Evolutionary conservation across 92 coral and sea anemone species (phyloP), one percentile per base, ranked within the genome.

Genomic region (Epizoanthus scotinus): DNA sequence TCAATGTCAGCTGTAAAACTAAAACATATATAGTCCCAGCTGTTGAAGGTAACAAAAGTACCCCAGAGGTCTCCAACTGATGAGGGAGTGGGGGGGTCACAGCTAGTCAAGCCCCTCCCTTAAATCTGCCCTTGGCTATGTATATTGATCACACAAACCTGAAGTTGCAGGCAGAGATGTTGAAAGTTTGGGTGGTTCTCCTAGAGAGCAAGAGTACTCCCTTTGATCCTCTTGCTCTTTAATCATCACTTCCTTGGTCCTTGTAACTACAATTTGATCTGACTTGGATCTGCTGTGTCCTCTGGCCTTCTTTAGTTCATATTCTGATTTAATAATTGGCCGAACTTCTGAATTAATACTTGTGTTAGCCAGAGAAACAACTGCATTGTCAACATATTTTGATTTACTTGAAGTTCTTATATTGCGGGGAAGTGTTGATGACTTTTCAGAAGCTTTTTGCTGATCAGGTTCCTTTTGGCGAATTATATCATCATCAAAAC

Each of bases 231-330:
- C 57, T 42, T 53, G 47, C 66, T 77, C 75, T 50, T 65, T 61
- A 27, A 70, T 31, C 62, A 57, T 57, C 20, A 81, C 70, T 50
- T 86, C 71, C 72, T 73, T 78, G 5, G 83, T 27, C 54, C 73
- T 83, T 53, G 75, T 69, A 19, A 82, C 69, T 21, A 90, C 86
- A 18, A 83, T 73, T 63, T 94, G 96, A 84, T 95, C 99, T 26
- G 99, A 95, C 70, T 87, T 95, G 3, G 99, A 95, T 49, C 99
- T 87, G 17, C 65, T 82, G 67, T 95, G 99, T 31, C 99, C 99
- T 63, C 89, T 67, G 18, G 84, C 90, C 72, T 91, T 93, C 77
- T 79, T 93, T 31, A 58, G 38, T 68, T 87, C 84, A 71, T 83
- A 78, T 52, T 90, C 90, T 22, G 87, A 84, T 53, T n/a, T n/a